Conservation (phyloP, 2,797 vertebrate species). For the Trachurus trachurus region DNA sequence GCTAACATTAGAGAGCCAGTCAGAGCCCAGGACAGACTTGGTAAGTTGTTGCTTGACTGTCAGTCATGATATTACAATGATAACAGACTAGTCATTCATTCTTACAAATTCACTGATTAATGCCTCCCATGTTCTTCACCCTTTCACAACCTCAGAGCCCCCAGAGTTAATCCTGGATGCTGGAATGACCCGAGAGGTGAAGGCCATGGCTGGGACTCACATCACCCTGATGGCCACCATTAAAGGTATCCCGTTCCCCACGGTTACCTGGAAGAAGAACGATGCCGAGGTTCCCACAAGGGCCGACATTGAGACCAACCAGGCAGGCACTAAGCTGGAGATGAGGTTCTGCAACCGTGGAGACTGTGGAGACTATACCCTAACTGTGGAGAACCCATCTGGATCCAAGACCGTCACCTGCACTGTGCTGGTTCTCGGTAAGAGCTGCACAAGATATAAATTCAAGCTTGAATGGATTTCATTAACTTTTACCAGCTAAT, state of each 20-base stretch:
- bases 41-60: constrained; percentile 79
- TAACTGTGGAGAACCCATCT: constrained; percentile 95
- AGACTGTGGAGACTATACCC: constrained; percentile 95
- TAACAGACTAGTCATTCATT: neutral
- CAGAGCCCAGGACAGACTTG: constrained; percentile 94
- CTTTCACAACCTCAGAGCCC: constrained; percentile 86
- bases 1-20: constrained; percentile 91
- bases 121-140: neutral
- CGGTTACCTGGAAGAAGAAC: constrained; percentile 96
- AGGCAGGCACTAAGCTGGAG: constrained; percentile 92
- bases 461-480: neutral
- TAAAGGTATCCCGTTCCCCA: constrained; percentile 96
- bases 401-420: constrained; percentile 96
- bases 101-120: neutral
- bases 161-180: constrained; percentile 96
- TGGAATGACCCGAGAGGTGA: constrained; percentile 95
- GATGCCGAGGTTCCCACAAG: constrained; percentile 93
- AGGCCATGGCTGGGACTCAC: constrained; percentile 93
- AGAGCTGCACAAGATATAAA: neutral
- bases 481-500: no score
- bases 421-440: constrained; percentile 95
- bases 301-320: constrained; percentile 93
- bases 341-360: constrained; percentile 94
- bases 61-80: no score
- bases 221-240: constrained; percentile 93